Conservation (phyloP, 1,140 invertebrate species). For the Drosophila kikkawai region DNA sequence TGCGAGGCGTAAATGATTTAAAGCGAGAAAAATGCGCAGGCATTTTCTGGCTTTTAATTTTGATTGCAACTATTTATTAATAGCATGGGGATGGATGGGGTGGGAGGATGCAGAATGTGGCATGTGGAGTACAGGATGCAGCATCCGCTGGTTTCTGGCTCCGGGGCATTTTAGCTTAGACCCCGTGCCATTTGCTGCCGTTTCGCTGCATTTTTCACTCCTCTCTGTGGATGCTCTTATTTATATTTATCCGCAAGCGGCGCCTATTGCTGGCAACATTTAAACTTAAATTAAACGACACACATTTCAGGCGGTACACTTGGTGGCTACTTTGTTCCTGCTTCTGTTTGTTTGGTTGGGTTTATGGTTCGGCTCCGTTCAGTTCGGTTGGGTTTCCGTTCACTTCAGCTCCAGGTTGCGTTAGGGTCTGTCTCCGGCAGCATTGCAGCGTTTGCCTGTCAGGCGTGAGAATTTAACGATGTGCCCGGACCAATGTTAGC, state of each 20-base stretch:
- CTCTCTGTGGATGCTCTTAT: conserved; percentile 7
- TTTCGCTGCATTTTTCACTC: conserved; percentile 32
- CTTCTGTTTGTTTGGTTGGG: conserved; percentile 26
- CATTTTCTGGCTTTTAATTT: conserved; percentile 70
- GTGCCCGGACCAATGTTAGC: conserved; percentile 51
- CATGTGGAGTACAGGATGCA: conserved; percentile 7
- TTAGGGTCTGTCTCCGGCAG: conserved; percentile 55
- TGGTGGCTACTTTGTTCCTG: conserved; percentile 9
- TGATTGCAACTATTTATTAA: conserved; percentile 79
- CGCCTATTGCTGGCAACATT: conserved; percentile 33
- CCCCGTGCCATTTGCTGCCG: conserved; percentile 50
- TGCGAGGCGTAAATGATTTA: conserved; percentile 58
- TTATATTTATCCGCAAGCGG: conserved; percentile 37
- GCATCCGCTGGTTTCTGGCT: conserved; percentile 14
- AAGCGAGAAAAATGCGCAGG: conserved; percentile 56
- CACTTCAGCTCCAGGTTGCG: conserved; percentile 14
- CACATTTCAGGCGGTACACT: conserved; percentile 44
- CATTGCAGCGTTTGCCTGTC: conserved; percentile 38
- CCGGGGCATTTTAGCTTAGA: conserved; percentile 53
- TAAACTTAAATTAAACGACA: conserved; percentile 60
- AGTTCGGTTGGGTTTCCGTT: conserved; percentile 18
- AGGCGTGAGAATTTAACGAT: conserved; percentile 77
- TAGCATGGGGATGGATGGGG: conserved; percentile 20
- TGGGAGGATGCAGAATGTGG: conserved; percentile 22
- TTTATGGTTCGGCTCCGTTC: not conserved